A percentile compares a stretch with the other conserved stretches of the same genome.
Evolutionary conservation across 2,888 invertebrate species (phyloP).

Genomic region (Drosophila trichaetosa): DNA sequence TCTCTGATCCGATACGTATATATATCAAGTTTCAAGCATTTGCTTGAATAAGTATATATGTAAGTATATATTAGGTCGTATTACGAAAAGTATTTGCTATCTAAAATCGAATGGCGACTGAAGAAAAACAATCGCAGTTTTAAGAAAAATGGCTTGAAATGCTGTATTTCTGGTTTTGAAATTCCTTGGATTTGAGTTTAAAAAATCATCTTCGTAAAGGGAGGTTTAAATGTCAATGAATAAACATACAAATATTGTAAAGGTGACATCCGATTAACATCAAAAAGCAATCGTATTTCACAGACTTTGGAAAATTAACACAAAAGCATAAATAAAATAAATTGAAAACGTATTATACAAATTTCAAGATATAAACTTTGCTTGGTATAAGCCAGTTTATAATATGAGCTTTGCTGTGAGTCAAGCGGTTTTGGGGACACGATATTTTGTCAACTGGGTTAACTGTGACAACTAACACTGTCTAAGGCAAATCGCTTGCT

Average conservation of each 20-base stretch:
- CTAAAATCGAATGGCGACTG: too few relatives aligned
- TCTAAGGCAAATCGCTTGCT: conserved; percentile 41
- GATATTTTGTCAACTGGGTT: conserved; percentile 44
- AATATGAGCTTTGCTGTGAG: conserved; percentile 6
- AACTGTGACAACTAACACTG: conserved; percentile 32
- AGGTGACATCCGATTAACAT: not conserved
- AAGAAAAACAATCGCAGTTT: too few relatives aligned
- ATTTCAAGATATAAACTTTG: not conserved
- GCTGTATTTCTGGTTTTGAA: not conserved
- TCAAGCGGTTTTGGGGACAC: conserved; percentile 9
- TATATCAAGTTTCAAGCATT: not conserved
- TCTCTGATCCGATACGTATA: not conserved
- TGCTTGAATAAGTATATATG: not conserved
- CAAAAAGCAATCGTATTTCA: not conserved
- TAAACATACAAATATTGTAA: not conserved
- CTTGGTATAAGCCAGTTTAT: not conserved
- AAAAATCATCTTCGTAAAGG: not conserved
- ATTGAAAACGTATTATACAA: not conserved
- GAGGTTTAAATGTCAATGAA: not conserved
- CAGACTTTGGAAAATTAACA: not conserved
- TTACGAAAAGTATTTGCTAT: too few relatives aligned
- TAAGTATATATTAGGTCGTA: too few relatives aligned
- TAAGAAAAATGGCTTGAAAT: not conserved
- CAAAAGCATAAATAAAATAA: not conserved
- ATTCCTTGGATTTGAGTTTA: not conserved